Evolutionary conservation across 2,888 invertebrate genomes (phyloP).

Genomic region (Ectemnius cavifrons): DNA sequence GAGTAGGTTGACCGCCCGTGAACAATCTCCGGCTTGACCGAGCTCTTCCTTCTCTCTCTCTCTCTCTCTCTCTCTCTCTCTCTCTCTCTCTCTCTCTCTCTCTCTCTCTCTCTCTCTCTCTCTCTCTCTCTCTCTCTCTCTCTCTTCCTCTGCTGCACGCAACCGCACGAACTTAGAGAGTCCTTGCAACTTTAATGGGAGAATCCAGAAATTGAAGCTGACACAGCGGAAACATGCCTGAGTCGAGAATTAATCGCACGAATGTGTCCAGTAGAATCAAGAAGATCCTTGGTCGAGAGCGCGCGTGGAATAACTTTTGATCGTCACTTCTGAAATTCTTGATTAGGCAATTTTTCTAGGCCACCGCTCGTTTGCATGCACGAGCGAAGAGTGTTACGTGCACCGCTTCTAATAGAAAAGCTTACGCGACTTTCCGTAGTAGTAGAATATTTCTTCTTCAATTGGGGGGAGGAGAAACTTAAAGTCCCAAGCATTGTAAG

Average conservation of each 20-base stretch:
- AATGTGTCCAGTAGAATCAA: not conserved
- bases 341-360: not conserved
- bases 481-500: no score
- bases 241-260: slow-evolving; percentile 4
- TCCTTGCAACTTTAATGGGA: slow-evolving; percentile 45
- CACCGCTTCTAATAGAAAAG: no score
- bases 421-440: no score
- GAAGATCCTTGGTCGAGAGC: not conserved
- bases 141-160: not conserved
- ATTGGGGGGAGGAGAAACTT: no score
- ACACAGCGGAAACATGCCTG: not conserved
- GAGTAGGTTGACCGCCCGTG: slow-evolving; percentile 3
- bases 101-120: no score
- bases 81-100: no score
- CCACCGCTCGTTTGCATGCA: not conserved
- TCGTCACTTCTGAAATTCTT: not conserved
- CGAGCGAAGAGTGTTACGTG: not conserved
- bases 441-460: no score
- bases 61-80: no score
- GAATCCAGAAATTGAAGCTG: slow-evolving; percentile 35
- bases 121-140: no score
- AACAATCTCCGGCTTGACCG: not conserved
- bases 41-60: no score
- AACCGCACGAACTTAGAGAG: slow-evolving; percentile 1
- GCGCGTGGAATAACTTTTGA: not conserved